A percentile compares a stretch with the other conserved stretches of the same genome.
Evolutionary conservation across 2,113 vertebrate genomes (phyloP).

Genomic region (Ciconia stormi): DNA sequence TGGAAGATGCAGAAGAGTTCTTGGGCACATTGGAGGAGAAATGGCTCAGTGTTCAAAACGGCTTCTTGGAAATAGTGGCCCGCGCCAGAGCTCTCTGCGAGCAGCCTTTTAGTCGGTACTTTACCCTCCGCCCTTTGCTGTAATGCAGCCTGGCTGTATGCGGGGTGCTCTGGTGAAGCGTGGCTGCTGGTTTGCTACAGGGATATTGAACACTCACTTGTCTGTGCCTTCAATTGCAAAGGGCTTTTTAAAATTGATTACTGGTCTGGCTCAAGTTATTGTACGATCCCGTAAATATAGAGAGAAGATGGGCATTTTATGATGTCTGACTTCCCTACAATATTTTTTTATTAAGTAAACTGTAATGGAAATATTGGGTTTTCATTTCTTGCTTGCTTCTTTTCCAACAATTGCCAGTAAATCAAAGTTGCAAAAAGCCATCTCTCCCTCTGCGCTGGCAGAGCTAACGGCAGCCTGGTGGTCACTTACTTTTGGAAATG

Average conservation of each 20-base stretch:
- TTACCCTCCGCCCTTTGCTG: background rate
- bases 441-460: background rate
- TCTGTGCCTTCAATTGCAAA: background rate
- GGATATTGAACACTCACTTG: background rate
- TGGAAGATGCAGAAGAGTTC: background rate
- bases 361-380: slow-evolving; percentile 61
- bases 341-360: slow-evolving; percentile 55
- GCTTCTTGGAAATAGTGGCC: background rate
- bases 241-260: slow-evolving; percentile 10
- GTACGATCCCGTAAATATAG: slow-evolving; percentile 26
- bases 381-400: slow-evolving; percentile 60
- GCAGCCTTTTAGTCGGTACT: accelerated
- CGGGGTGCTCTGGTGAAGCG: background rate
- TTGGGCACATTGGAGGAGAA: background rate
- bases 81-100: accelerated
- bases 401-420: slow-evolving; percentile 63
- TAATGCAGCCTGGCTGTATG: accelerated
- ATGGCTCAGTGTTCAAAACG: background rate
- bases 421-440: slow-evolving; percentile 62
- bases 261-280: slow-evolving; percentile 6
- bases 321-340: slow-evolving; percentile 37
- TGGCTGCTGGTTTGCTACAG: background rate
- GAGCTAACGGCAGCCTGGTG: background rate
- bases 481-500: slow-evolving; percentile 28
- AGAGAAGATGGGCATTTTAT: slow-evolving; percentile 41